A percentile compares a stretch with the other conserved stretches of the same genome.
These are phyloP conservation scores for Pollicipes pollicipes DNA, from an alignment of 1,140 invertebrate species.

Conservation along the genomic window DNA sequence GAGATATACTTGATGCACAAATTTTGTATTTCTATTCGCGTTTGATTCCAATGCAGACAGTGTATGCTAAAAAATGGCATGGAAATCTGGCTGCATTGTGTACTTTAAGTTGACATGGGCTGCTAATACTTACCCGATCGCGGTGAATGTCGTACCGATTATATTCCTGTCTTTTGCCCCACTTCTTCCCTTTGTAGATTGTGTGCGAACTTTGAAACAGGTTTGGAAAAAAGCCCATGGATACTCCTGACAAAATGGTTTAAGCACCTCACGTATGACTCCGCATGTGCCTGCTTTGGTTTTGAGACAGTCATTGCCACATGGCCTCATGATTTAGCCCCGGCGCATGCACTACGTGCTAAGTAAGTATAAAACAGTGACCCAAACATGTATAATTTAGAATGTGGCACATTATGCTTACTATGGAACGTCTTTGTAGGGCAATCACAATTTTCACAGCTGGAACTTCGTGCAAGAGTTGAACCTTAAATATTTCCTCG, in stretches of 20 bases:
- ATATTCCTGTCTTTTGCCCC: background rate
- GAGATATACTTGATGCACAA: no score
- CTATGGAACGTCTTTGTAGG: no score
- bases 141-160: background rate
- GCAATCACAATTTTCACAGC: no score
- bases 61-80: no score
- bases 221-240: constrained; percentile 1
- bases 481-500: no score
- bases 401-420: background rate
- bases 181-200: background rate
- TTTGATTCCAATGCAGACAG: no score
- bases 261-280: background rate
- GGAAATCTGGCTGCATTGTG: no score
- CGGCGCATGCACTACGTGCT: no score
- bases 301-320: background rate
- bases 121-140: background rate
- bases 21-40: no score
- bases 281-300: background rate
- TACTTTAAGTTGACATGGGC: no score
- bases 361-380: background rate
- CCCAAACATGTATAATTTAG: background rate
- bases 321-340: background rate
- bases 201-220: background rate
- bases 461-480: no score
- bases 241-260: background rate